Percentiles rank a stretch among this genome's conserved stretches.
Conservation (phyloP, 2,797 vertebrate species). For the Sebastiscus albofasciatus region DNA sequence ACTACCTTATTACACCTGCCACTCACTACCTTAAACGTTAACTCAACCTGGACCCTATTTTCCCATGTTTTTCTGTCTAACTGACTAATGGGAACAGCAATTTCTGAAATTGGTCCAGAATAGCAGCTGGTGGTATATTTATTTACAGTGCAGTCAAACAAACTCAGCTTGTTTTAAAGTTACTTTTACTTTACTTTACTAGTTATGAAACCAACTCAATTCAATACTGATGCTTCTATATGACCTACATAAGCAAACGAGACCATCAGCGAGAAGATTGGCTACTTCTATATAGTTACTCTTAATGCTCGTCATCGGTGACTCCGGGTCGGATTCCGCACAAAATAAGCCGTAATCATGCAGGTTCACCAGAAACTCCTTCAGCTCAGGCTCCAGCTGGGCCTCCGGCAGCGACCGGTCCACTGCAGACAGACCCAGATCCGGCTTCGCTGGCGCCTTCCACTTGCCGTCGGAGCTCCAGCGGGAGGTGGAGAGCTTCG, state of each 20-base stretch:
- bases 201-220: no score
- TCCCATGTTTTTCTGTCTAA: no score
- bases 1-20: slow-evolving; percentile 7
- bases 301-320: not conserved
- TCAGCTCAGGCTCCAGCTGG: no score
- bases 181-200: not conserved
- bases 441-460: no score
- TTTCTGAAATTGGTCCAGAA: not conserved
- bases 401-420: no score
- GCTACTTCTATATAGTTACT: not conserved
- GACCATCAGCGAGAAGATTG: no score
- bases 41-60: no score
- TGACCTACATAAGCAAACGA: not conserved
- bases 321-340: not conserved
- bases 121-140: not conserved
- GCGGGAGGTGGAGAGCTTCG: not conserved
- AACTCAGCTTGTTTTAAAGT: not conserved
- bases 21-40: not conserved
- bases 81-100: no score
- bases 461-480: not conserved
- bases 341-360: not conserved
- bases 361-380: not conserved
- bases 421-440: no score
- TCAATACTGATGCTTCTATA: no score
- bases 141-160: not conserved